Percentiles rank a stretch among this genome's conserved stretches.
Conservation (phyloP, 2,797 vertebrate genomes). For the Neoniphon sammara region DNA sequence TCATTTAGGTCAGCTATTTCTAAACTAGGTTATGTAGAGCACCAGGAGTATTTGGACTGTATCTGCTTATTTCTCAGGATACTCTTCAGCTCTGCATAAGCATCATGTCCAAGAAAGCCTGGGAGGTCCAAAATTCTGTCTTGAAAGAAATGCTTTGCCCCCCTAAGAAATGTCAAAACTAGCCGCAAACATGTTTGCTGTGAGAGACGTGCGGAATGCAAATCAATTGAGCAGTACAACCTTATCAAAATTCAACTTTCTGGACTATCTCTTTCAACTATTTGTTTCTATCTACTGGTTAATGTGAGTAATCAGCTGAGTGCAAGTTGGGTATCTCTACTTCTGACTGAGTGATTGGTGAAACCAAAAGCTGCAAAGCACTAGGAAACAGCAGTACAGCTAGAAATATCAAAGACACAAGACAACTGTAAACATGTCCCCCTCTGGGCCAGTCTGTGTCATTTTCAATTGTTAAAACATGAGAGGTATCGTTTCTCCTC, state of each 20-base stretch:
- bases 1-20: background rate
- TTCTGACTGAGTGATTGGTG: background rate
- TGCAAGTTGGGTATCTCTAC: constrained; percentile 31
- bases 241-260: background rate
- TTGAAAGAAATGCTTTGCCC: background rate
- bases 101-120: background rate
- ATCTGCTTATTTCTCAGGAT: background rate
- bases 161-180: background rate
- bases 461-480: no score
- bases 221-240: background rate
- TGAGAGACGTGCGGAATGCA: background rate
- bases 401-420: background rate
- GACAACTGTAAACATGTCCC: background rate
- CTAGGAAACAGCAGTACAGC: background rate
- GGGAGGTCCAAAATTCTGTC: background rate
- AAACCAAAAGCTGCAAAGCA: constrained; percentile 13
- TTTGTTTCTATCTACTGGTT: constrained; percentile 9
- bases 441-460: no score
- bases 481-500: no score
- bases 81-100: background rate
- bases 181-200: background rate
- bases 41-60: background rate
- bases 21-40: background rate
- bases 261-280: background rate
- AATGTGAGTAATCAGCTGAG: constrained; percentile 45